A percentile compares a stretch with the other conserved stretches of the same genome.
Evolutionary conservation across 2,888 invertebrate species (phyloP).

Genomic region (Fissipunctia ypsillon): DNA sequence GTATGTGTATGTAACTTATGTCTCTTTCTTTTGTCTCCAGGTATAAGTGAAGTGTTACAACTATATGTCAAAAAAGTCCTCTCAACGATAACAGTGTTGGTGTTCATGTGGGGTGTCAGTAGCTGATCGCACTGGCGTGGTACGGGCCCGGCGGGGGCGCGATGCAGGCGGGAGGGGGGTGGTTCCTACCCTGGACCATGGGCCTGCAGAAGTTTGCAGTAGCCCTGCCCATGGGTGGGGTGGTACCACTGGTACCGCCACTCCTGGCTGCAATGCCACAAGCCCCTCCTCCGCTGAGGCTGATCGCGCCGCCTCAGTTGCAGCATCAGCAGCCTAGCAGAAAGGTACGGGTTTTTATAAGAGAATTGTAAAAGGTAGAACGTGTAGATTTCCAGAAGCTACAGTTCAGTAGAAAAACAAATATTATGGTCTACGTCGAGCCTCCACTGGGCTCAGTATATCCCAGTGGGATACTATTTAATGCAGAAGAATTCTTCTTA

Average conservation of each 20-base stretch:
- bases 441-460: neutral
- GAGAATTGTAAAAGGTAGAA: neutral
- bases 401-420: neutral
- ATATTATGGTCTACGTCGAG: neutral
- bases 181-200: constrained; percentile 88
- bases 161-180: constrained; percentile 88
- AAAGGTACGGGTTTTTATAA: constrained; percentile 78
- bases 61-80: constrained; percentile 60
- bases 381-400: neutral
- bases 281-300: constrained; percentile 82
- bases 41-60: constrained; percentile 81
- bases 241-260: constrained; percentile 86
- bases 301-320: constrained; percentile 85
- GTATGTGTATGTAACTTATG: neutral
- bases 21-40: constrained; percentile 78
- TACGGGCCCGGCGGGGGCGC: constrained; percentile 86
- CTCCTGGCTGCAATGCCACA: constrained; percentile 85
- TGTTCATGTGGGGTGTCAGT: constrained; percentile 80
- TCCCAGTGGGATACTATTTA: neutral
- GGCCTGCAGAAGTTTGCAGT: constrained; percentile 89
- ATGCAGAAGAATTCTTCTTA: neutral
- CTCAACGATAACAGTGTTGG: constrained; percentile 73
- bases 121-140: constrained; percentile 89
- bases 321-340: constrained; percentile 82
- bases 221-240: constrained; percentile 88